Evolutionary conservation across 53 echinoderm and acorn worm species (phyloP), one percentile per base, ranked within the genome.

Genomic region (Mesocentrotus franciscanus): DNA sequence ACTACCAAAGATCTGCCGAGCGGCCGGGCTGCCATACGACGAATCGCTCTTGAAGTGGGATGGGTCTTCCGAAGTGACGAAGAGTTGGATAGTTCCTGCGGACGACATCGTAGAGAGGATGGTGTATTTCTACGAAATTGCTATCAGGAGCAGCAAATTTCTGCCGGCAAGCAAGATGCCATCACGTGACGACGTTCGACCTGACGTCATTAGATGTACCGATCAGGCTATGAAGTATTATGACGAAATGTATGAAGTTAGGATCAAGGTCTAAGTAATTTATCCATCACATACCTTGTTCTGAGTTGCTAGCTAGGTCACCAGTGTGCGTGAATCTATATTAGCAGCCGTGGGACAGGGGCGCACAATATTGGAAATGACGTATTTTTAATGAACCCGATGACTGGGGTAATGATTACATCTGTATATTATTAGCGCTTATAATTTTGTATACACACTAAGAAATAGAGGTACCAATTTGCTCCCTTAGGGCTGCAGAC

Each of bases 41-140:
- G 39, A 39, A 39, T 39, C 59, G 83, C 12, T 91, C 81, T 91
- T 95, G 64, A 74, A 55, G 9, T 95, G 95, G 95, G 95, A 81
- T 17, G 95, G 35, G 30, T 78, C 61, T 17, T 83, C 78, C 42
- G 83, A 32, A 9, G 64, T 92, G 56, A 13, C 95, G 27, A 35
- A 92, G 62, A 33, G 91, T 32, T 95, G 95, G 95, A 56, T 95
- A 0, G 18, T 71, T 71, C 26, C 26, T 26, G 18, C 71, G 18
- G 71, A 71, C 1, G 71, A 71, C 18, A 18, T 71, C 18, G 26
- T 71, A 18, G 71, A 71, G 71, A 71, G 26, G 71, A 22, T 71
- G 18, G 26, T 26, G 26, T 26, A 71, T 4, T 18, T 26, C 18
- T 71, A 39, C 71, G 22, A 78, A 24, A 78, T 10, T 16, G 49